Conservation (phyloP, 2,113 vertebrate species). For the Brachypodius melanocephalos region DNA sequence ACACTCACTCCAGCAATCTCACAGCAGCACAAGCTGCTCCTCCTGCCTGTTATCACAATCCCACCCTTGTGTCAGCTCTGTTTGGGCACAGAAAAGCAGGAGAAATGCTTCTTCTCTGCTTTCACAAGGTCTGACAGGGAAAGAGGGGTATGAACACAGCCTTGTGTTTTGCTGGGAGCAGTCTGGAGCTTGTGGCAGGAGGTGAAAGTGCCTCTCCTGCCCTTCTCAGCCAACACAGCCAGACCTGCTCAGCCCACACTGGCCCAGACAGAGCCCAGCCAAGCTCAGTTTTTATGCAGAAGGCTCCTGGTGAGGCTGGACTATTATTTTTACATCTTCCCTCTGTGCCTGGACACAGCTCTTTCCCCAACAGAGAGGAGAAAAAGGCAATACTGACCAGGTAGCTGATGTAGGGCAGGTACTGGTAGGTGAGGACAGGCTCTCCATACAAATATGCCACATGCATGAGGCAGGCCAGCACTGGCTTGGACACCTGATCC, state of each 20-base stretch:
- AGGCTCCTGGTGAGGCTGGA: neutral
- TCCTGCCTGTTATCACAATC: neutral
- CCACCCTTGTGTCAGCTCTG: neutral
- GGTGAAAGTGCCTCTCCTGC: neutral
- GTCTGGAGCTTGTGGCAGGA: neutral
- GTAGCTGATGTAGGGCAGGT: constrained; percentile 96
- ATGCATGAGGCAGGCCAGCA: constrained; percentile 91
- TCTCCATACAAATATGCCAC: constrained; percentile 94
- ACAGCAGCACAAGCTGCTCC: neutral
- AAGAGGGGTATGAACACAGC: neutral
- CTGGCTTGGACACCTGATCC: constrained; percentile 85
- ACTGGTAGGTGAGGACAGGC: constrained; percentile 96
- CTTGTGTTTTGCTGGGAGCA: neutral
- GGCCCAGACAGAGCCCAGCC: neutral
- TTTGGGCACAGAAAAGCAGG: neutral
- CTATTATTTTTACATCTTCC: neutral
- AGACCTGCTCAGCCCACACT: neutral
- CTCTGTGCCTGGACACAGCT: neutral
- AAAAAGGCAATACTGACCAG: constrained; percentile 80
- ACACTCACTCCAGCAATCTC: neutral
- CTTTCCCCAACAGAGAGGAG: neutral
- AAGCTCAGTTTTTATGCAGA: neutral
- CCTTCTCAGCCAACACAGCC: neutral
- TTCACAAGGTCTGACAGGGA: neutral
- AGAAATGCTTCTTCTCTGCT: neutral